Base-by-base conservation (phyloP, 2,797 vertebrate genomes). In the Hypotaenidia philippensis region DNA sequence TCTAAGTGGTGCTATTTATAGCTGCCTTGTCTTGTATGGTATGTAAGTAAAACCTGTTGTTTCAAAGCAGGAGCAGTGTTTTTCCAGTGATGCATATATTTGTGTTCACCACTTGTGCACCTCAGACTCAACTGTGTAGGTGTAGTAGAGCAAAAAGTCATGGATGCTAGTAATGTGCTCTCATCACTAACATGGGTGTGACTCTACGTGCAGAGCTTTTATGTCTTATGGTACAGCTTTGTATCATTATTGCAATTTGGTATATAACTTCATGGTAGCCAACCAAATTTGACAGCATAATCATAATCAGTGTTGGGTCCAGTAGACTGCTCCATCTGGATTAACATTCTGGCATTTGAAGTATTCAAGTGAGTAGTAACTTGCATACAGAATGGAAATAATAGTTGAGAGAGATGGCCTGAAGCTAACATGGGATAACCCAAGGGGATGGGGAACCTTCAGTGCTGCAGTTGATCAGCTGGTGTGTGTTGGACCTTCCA, bases 371-470 rank as follows among this genome's bases (percentile, higher is more conserved):
- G 36, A 66, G 36, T 17, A 52, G 32, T 61, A 57, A 26, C 19
- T 61, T 22, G 11, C 17, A 25, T 13, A 4, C 2, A 11, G 50
- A 74, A 40, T 18, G 59, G 32, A 69, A 84, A 14, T 15, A 34
- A 25, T 12, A 31, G 13, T 57, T 57, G 64, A 64, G 26, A 34
- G 10, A 11, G 25, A 3, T 34, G 2, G 22, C n/a, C 34, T 71
- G 59, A 45, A 59, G 56, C 69, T 53, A 23, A 29, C 5, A 25
- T 2, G 17, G 0, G 3, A 49, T 70, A 21, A 8, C 15, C 18
- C 0, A 2, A 56, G 36, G 31, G 29, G 13, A 10, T 22, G 29
- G 21, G 47, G 10, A 22, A 26, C 19, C 53, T 52, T 34, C 2
- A 13, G 6, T 41, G 14, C 20, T 14, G 40, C 71, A 40, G 20